Percentiles rank a stretch among this genome's conserved stretches.
These are phyloP conservation scores for Calidris pygmaea DNA, from an alignment of 2,113 vertebrate species.

Conservation along the genomic window DNA sequence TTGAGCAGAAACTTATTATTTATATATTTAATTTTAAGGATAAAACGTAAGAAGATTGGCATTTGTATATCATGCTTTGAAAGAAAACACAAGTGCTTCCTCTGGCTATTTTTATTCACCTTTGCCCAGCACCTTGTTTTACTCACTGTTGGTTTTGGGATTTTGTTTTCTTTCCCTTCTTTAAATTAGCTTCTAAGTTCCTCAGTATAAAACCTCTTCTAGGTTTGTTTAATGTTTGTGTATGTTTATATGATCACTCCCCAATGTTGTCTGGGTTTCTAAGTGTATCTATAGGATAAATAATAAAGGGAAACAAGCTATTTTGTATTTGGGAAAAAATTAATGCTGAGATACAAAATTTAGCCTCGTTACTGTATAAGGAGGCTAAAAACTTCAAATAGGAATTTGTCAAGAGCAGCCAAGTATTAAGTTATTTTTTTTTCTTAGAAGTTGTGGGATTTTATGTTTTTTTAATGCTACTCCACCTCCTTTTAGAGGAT, in stretches of 20 bases:
- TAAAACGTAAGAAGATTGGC: neutral
- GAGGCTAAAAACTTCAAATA: neutral
- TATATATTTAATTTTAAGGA: neutral
- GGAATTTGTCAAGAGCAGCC: neutral
- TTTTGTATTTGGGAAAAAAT: neutral
- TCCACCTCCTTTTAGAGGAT: neutral
- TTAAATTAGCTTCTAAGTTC: neutral
- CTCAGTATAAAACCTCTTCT: neutral
- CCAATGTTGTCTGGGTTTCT: neutral
- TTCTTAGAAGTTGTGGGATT: neutral
- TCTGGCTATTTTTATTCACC: neutral
- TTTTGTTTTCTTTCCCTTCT: neutral
- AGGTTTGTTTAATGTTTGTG: neutral
- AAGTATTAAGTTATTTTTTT: neutral
- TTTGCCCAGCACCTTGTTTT: neutral
- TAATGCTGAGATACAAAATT: neutral
- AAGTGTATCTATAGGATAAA: neutral
- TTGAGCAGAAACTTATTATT: neutral
- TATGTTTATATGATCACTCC: neutral
- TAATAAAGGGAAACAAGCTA: neutral
- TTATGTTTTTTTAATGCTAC: neutral
- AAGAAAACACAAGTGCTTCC: neutral
- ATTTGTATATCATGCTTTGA: neutral
- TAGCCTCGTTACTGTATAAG: neutral
- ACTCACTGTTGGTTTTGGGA: neutral